Conservation (phyloP, 1,140 invertebrate species). For the Hesperophylax magnus region DNA sequence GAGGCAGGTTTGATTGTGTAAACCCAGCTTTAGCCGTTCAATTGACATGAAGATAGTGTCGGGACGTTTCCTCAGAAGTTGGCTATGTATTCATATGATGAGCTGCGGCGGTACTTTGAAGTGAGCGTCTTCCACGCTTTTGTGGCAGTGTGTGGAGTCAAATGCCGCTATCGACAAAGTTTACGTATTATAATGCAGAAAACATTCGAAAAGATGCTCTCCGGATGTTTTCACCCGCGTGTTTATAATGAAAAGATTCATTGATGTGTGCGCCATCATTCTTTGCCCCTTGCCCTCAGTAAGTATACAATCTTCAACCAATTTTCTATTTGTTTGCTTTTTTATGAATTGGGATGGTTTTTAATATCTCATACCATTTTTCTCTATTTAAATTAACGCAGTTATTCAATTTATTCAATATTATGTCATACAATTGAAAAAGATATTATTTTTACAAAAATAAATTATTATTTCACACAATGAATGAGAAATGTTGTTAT, state of each 20-base stretch:
- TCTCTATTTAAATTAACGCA: no score
- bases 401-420: no score
- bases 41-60: conserved; percentile 30
- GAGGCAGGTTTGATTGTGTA: conserved; percentile 1
- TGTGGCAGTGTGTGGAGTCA: neutral
- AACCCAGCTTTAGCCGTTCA: conserved; percentile 5
- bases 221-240: conserved; percentile 24
- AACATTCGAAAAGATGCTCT: conserved; percentile 1
- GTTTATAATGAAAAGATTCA: conserved; percentile 27
- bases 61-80: conserved; percentile 21
- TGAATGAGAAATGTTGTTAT: no score
- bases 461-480: no score
- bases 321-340: neutral
- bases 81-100: conserved; percentile 5
- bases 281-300: no score
- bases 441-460: no score
- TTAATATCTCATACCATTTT: no score
- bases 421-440: no score
- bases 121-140: neutral
- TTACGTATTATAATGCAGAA: conserved; percentile 30
- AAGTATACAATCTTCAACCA: no score
- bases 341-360: neutral
- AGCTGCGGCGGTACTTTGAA: conserved; percentile 29
- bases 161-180: conserved; percentile 19
- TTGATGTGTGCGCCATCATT: neutral